Base-by-base conservation (phyloP, 1,140 invertebrate genomes). In the Saccostrea cuccullata region DNA sequence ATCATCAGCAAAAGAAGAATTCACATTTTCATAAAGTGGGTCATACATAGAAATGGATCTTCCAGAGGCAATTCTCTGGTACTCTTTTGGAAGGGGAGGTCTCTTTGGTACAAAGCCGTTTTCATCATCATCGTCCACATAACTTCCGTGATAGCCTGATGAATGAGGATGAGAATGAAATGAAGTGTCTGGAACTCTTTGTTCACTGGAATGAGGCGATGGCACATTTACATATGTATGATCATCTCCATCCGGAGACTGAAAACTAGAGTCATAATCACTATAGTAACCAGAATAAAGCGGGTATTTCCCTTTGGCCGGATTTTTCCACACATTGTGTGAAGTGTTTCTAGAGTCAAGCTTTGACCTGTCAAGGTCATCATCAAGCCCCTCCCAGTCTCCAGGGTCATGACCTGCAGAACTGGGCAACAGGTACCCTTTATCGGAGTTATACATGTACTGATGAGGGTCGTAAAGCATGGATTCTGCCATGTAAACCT, bases 1-100 rank as follows among this genome's bases (percentile, higher is more conserved):
- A 86, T 93, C 91, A 83, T 92, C 92, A 23, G 87, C 84, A 55
- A 91, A 89, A 89, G 85, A 87, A 23, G 91, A 89, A 77, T 30
- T 77, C 60, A 92, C 90, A 87, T 90, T 91, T 36, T 90, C 89
- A 82, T 90, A 90, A 23, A 58, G 6, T 88, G 90, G 26, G 26
- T 82, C 84, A 20, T 26, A 77, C 64, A 55, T 13, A 77, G 67
- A 55, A 55, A 60, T 67, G 40, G 70, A 85, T 85, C 77, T 77
- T 23, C 23, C 36, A 58, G 77, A 17, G 20, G 84, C 56, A 23
- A 86, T 77, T 64, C 56, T 77, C 56, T 77, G 36, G 85, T 88
- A 90, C 58, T 85, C 89, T n/a, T 58, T 36, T n/a, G 89, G 89
- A 83, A 90, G 87, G n/a, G 89, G 89, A 17, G 89, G 89, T 36